Base-by-base conservation (phyloP, 2,113 vertebrate species). In the Hippocampus guttulatus region DNA sequence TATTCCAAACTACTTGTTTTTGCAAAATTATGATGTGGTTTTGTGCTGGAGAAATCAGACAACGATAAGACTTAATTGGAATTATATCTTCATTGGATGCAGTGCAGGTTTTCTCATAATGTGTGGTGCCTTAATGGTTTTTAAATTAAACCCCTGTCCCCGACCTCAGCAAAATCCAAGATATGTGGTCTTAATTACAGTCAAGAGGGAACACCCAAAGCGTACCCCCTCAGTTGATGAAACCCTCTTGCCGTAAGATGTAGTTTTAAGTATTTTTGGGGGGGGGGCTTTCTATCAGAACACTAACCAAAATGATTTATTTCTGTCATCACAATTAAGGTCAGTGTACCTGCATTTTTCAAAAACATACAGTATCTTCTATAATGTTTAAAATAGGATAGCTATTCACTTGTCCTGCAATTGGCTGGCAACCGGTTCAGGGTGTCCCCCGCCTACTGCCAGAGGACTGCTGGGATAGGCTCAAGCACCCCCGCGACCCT, bases 31-130 rank as follows among this genome's bases (percentile, higher is more conserved):
- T 82, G 81, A 88, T 81, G 86, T 87, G 81, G 88, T 87, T 82
- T 81, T 74, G 25, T 75, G 75, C 74, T 33, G 64, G 67, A 87
- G 84, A 89, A 89, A 87, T 85, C 81, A 70, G 77, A 64, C 64
- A 77, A 85, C 88, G 92, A 93, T 93, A 93, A 93, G 89, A 84
- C 85, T 91, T 92, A 92, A 93, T 93, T 92, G 91, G 89, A 91
- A 85, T 84, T 1, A 81, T 86, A 91, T 91, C 90, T 85, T 74
- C 75, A 80, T 63, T 43, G 78, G 80, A 86, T 80, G 76, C 81
- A 84, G 82, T 84, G 78, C 66, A 67, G 75, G 75, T 75, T 81
- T 72, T 79, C 33, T 38, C 64, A 75, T 69, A 54, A 71, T 69
- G 83, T 58, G 75, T 66, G 66, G 74, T 63, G 70, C 85, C 77